These are phyloP conservation scores for Spilogale gracilis DNA, from an alignment of 2,113 vertebrate genomes.

Conservation along the genomic window DNA sequence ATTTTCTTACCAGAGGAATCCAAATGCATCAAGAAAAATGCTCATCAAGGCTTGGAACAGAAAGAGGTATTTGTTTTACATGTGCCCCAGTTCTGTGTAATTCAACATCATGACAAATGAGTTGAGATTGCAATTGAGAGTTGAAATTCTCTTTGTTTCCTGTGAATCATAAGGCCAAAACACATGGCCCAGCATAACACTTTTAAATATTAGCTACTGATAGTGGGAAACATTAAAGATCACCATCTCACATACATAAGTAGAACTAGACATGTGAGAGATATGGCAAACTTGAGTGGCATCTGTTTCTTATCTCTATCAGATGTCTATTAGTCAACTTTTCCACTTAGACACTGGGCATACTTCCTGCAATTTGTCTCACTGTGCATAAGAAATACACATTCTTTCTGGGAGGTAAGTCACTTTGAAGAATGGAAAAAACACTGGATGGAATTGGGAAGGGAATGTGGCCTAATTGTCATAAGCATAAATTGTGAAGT, in stretches of 20 bases:
- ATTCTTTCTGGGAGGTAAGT: not conserved
- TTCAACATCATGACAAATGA: not conserved
- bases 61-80: slow-evolving; percentile 65
- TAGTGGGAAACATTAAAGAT: not conserved
- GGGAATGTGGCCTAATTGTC: not conserved
- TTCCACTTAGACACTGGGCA: not conserved
- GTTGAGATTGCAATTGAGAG: not conserved
- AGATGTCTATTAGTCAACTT: not conserved
- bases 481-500: not conserved
- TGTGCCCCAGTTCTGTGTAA: not conserved
- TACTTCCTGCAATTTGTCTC: not conserved
- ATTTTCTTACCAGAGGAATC: slow-evolving; percentile 47
- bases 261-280: not conserved
- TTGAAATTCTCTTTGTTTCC: not conserved
- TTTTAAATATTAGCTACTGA: not conserved
- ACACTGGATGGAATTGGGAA: too few relatives aligned
- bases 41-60: slow-evolving; percentile 43
- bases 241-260: not conserved
- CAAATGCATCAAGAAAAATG: slow-evolving; percentile 74
- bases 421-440: not conserved
- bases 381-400: not conserved
- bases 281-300: not conserved
- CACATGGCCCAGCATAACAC: not conserved
- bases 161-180: not conserved
- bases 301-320: not conserved